A percentile compares a stretch with the other conserved stretches of the same genome.
Evolutionary conservation across 2,113 vertebrate genomes (phyloP).

Genomic region (Pedionomus torquatus): DNA sequence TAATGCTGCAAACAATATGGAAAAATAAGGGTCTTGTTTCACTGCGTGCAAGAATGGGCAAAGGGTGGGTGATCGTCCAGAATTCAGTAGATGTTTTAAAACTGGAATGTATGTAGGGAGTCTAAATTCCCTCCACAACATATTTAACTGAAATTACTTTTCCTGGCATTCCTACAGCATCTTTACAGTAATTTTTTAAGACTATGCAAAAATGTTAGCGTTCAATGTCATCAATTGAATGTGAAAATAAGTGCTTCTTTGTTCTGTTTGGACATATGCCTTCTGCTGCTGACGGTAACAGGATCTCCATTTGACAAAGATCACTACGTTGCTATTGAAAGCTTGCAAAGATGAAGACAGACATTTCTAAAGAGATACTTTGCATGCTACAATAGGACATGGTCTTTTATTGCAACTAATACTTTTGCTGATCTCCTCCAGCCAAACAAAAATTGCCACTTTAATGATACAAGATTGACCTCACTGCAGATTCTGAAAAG

Average conservation of each 20-base stretch:
- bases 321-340: conserved; percentile 56
- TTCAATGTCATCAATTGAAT: background rate
- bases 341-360: conserved; percentile 48
- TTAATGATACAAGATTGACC: background rate
- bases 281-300: conserved; percentile 56
- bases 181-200: conserved; percentile 33
- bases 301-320: conserved; percentile 54
- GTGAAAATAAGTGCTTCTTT: conserved; percentile 56
- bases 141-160: background rate
- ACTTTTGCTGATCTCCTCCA: background rate
- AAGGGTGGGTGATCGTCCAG: background rate
- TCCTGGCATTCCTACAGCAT: conserved; percentile 5
- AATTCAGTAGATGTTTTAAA: conserved; percentile 2
- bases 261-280: conserved; percentile 17
- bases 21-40: conserved; percentile 6
- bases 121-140: conserved; percentile 29
- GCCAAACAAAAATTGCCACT: conserved; percentile 7
- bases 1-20: background rate
- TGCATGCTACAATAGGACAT: background rate
- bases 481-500: background rate
- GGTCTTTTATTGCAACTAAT: conserved; percentile 21
- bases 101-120: background rate
- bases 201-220: conserved; percentile 46
- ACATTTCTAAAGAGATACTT: conserved; percentile 46
- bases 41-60: background rate